These are phyloP conservation scores for Ericerus pela DNA, from an alignment of 1,140 invertebrate genomes.

Conservation along the genomic window DNA sequence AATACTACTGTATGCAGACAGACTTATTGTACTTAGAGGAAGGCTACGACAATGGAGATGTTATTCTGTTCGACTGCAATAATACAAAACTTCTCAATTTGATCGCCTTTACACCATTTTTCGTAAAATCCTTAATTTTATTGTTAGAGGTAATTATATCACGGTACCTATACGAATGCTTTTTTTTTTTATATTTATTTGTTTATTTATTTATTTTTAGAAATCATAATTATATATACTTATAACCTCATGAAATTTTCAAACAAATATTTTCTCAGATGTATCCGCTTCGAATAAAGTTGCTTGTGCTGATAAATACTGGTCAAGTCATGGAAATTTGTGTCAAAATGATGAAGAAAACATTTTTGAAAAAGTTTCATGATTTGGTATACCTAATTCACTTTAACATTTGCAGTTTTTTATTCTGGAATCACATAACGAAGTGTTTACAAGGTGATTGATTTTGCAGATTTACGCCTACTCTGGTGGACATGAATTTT, in stretches of 20 bases:
- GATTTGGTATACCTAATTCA: neutral
- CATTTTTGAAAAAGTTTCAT: neutral
- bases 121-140: neutral
- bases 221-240: too few species aligned
- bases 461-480: neutral
- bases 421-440: neutral
- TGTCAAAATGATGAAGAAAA: neutral
- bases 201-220: too few species aligned
- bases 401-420: neutral
- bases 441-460: neutral
- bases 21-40: neutral
- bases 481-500: neutral
- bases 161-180: too few species aligned
- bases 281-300: neutral
- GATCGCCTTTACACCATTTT: neutral
- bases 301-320: neutral
- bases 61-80: constrained; percentile 4
- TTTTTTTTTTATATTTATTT: too few species aligned
- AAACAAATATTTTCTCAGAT: too few species aligned
- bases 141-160: neutral
- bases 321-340: neutral
- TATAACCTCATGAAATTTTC: too few species aligned
- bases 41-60: neutral
- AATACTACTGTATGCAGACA: neutral
- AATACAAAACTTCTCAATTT: neutral